A percentile compares a stretch with the other conserved stretches of the same genome.
phyloP scores from a whole-genome alignment of 2,888 invertebrate species.

The Tiliacea aurago region DNA sequence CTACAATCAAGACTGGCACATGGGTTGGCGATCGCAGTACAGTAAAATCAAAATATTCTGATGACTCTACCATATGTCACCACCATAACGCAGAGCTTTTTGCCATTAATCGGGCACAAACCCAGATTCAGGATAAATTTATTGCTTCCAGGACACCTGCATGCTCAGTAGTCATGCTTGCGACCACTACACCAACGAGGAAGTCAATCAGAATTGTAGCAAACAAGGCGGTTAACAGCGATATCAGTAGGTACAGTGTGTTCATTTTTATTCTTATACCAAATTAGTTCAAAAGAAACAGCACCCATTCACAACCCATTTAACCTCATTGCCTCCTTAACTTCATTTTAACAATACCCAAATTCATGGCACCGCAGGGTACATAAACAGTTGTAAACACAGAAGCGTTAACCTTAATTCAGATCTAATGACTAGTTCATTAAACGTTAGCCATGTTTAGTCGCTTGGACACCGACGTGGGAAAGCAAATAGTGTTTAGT shows the following conservation, averaged over 20 bases:
- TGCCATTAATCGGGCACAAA: too few relatives aligned
- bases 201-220: neutral
- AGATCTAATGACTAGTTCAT: constrained; percentile 76
- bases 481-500: constrained; percentile 71
- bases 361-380: constrained; percentile 39
- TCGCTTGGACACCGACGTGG: constrained; percentile 68
- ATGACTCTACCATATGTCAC: too few relatives aligned
- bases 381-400: constrained; percentile 58
- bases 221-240: neutral
- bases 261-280: neutral
- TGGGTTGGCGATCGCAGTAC: neutral
- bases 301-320: constrained; percentile 25
- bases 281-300: constrained; percentile 9
- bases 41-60: too few relatives aligned
- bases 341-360: constrained; percentile 38
- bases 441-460: constrained; percentile 73
- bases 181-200: neutral
- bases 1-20: neutral
- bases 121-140: too few relatives aligned
- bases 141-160: too few relatives aligned
- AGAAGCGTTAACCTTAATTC: constrained; percentile 53
- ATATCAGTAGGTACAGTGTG: neutral
- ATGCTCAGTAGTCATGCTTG: too few relatives aligned
- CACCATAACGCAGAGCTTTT: too few relatives aligned
- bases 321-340: constrained; percentile 43